These are phyloP conservation scores for Dolichomitus sp. DNA, from an alignment of 2,888 invertebrate genomes.

Conservation along the genomic window DNA sequence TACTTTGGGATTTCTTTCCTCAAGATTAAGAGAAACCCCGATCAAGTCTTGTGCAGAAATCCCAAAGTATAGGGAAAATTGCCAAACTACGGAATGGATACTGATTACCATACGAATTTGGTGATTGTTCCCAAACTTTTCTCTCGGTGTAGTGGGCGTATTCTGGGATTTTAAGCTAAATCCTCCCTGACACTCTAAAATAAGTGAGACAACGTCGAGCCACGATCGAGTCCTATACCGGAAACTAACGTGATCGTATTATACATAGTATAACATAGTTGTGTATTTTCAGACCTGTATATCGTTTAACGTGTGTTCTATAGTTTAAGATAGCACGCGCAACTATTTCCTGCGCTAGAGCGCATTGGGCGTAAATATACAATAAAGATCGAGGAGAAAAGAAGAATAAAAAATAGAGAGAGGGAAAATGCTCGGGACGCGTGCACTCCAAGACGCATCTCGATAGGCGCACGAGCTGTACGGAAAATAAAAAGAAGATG, in stretches of 20 bases:
- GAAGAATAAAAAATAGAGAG: slow-evolving; percentile 10
- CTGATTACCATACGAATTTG: no score
- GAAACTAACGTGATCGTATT: slow-evolving; percentile 42
- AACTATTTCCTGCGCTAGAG: slow-evolving; percentile 29
- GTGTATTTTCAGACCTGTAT: slow-evolving; percentile 25
- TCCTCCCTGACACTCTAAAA: neutral
- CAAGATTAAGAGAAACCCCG: no score
- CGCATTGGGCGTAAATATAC: slow-evolving; percentile 16
- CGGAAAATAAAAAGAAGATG: slow-evolving; percentile 43
- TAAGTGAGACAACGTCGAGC: neutral
- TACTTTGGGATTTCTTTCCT: no score
- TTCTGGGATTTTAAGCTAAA: slow-evolving; percentile 5
- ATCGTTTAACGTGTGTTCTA: neutral
- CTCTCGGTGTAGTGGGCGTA: slow-evolving; percentile 6
- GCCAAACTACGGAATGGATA: no score
- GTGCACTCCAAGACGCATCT: slow-evolving; percentile 21
- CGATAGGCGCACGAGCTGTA: slow-evolving; percentile 35
- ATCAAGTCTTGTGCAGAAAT: no score
- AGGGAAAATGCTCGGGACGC: slow-evolving; percentile 29
- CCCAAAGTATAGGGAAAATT: no score
- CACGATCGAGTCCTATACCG: slow-evolving; percentile 3
- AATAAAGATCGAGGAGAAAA: slow-evolving; percentile 11
- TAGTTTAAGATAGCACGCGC: slow-evolving; percentile 24
- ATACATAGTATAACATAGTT: slow-evolving; percentile 30
- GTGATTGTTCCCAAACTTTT: no score